Conservation (phyloP, 2,113 vertebrate genomes). For the Crocuta crocuta region DNA sequence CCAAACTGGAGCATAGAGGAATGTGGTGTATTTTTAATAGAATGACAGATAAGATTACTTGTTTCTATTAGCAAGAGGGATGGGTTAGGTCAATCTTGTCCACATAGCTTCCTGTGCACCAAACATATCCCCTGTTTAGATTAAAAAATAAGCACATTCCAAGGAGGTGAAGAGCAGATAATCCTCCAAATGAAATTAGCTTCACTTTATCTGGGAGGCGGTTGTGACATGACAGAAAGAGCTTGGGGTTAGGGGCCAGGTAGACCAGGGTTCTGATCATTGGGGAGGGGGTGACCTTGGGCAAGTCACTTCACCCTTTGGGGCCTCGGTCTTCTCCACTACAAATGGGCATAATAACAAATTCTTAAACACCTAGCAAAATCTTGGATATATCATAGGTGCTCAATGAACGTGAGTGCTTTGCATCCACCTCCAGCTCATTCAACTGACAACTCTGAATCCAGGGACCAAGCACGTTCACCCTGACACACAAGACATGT, state of each 20-base stretch:
- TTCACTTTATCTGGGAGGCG: not conserved
- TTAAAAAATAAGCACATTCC: not conserved
- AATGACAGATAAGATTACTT: conserved; percentile 37
- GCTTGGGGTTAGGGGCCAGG: not conserved
- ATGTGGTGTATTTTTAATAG: conserved; percentile 48
- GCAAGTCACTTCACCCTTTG: not conserved
- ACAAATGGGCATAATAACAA: not conserved
- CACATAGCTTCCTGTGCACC: not conserved
- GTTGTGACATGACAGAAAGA: not conserved
- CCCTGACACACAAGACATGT: not conserved
- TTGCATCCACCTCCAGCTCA: not conserved
- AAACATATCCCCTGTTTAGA: not conserved
- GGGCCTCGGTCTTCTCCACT: not conserved
- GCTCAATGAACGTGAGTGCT: not conserved
- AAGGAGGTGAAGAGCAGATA: not conserved
- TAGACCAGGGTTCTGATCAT: not conserved
- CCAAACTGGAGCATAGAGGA: not conserved
- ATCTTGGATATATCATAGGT: not conserved
- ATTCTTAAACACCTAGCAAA: not conserved
- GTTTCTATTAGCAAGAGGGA: conserved; percentile 36
- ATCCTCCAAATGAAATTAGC: not conserved
- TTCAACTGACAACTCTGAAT: not conserved
- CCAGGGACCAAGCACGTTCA: not conserved
- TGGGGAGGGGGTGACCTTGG: not conserved
- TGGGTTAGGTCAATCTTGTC: not conserved